Evolutionary conservation across 1,140 invertebrate species (phyloP).

Genomic region (Drosophila pseudoobscura): DNA sequence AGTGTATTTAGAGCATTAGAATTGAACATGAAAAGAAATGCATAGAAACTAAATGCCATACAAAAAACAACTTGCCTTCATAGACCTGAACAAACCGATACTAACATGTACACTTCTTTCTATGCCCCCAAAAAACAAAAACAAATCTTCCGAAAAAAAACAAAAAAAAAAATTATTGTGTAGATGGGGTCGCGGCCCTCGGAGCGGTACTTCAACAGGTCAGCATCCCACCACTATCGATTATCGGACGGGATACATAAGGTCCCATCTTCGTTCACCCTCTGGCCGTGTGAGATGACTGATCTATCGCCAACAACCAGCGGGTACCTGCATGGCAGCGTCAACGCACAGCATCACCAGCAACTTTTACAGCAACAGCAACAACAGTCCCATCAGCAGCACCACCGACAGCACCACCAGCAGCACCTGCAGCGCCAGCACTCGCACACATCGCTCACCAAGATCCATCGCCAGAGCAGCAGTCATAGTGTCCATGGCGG

Average conservation of each 20-base stretch:
- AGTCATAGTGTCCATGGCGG: constrained; percentile 63
- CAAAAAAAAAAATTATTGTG: constrained; percentile 11
- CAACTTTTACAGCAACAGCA: constrained; percentile 66
- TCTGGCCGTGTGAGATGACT: constrained; percentile 85
- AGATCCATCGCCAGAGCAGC: constrained; percentile 73
- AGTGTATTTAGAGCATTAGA: constrained; percentile 66
- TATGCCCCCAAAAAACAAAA: constrained; percentile 28
- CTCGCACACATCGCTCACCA: constrained; percentile 70
- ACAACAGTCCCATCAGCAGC: constrained; percentile 44
- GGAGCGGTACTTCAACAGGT: constrained; percentile 83
- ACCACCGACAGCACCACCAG: constrained; percentile 56
- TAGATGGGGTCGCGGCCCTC: constrained; percentile 83
- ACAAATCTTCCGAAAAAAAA: constrained; percentile 10
- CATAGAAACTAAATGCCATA: constrained; percentile 55
- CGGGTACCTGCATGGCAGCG: constrained; percentile 73
- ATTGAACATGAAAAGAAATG: constrained; percentile 45
- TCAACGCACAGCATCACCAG: constrained; percentile 70
- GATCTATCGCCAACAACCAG: constrained; percentile 82
- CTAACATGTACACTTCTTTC: constrained; percentile 56
- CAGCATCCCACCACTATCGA: constrained; percentile 85
- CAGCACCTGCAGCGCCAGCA: constrained; percentile 74
- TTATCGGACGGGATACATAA: constrained; percentile 94
- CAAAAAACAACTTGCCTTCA: constrained; percentile 7
- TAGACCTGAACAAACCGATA: constrained; percentile 17
- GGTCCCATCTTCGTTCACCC: constrained; percentile 93